A percentile compares a stretch with the other conserved stretches of the same genome.
phyloP scores from a whole-genome alignment of 2,797 vertebrate species.

The Pempheris klunzingeri region DNA sequence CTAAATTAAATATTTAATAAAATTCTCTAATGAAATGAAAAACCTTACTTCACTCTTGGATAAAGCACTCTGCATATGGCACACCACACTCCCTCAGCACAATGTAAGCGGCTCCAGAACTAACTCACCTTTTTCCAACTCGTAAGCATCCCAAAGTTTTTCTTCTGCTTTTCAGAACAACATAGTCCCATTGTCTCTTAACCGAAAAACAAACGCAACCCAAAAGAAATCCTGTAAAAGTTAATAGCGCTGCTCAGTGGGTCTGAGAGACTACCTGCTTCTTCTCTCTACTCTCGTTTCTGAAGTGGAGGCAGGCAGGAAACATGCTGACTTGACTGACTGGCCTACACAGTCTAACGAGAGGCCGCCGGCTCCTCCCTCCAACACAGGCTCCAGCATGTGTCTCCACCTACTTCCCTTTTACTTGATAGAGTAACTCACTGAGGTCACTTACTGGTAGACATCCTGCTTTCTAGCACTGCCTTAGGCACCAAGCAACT shows the following conservation, averaged over 20 bases:
- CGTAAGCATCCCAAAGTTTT: slow-evolving; percentile 66
- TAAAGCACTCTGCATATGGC: neutral
- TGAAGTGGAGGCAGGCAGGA: slow-evolving; percentile 76
- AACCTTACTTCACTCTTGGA: neutral
- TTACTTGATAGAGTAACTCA: slow-evolving; percentile 58
- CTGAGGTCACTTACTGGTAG: slow-evolving; percentile 70
- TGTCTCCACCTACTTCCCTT: slow-evolving; percentile 75
- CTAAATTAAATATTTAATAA: neutral
- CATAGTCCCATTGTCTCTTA: slow-evolving; percentile 82
- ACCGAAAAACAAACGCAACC: slow-evolving; percentile 42
- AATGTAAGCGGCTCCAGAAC: slow-evolving; percentile 2
- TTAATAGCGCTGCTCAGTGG: slow-evolving; percentile 26
- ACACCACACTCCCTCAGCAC: slow-evolving; percentile 2
- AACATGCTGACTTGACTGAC: slow-evolving; percentile 70
- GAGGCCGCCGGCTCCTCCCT: slow-evolving; percentile 70
- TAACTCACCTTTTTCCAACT: slow-evolving; percentile 81
- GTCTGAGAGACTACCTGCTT: slow-evolving; percentile 43
- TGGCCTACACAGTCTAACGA: slow-evolving; percentile 59
- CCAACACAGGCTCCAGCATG: slow-evolving; percentile 62
- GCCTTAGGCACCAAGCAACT: slow-evolving; percentile 47
- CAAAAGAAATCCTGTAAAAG: slow-evolving; percentile 53
- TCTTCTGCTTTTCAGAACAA: slow-evolving; percentile 77
- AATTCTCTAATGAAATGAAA: neutral
- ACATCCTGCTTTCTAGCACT: slow-evolving; percentile 29
- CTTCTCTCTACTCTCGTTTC: slow-evolving; percentile 60